Evolutionary conservation across 2,888 invertebrate species (phyloP).

Genomic region (Argynnis bischoffii): DNA sequence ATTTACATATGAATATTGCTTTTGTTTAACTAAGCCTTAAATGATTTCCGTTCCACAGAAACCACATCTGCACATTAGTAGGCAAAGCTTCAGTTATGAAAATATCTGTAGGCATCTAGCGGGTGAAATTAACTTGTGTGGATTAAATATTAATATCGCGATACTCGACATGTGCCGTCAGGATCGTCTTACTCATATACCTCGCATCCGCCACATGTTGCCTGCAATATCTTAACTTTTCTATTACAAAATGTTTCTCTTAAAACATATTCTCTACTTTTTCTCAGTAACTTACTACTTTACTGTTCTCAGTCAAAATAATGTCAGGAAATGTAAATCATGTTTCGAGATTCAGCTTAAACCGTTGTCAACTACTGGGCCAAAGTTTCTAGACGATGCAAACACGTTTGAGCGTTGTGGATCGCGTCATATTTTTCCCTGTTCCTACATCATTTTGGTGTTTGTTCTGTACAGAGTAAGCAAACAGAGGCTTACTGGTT

Average conservation of each 20-base stretch:
- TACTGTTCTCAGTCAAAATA: constrained; percentile 11
- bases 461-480: constrained; percentile 42
- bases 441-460: constrained; percentile 45
- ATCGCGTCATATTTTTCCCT: constrained; percentile 46
- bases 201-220: constrained; percentile 40
- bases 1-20: constrained; percentile 33
- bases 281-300: constrained; percentile 2
- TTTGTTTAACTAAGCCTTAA: constrained; percentile 33
- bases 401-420: constrained; percentile 43
- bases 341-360: constrained; percentile 39
- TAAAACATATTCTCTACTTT: constrained; percentile 12
- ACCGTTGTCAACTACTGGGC: constrained; percentile 30
- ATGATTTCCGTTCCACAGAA: constrained; percentile 34
- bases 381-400: constrained; percentile 50
- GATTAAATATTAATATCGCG: constrained; percentile 47
- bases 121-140: constrained; percentile 46
- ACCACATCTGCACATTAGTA: constrained; percentile 37
- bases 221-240: constrained; percentile 41
- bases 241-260: constrained; percentile 37
- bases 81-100: constrained; percentile 42
- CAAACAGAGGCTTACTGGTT: constrained; percentile 34
- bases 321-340: constrained; percentile 14
- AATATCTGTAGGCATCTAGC: constrained; percentile 42
- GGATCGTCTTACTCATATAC: constrained; percentile 39
- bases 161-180: constrained; percentile 41